phyloP scores from a whole-genome alignment of 2,888 invertebrate genomes.

The Hemistola chrysoprasaria region DNA sequence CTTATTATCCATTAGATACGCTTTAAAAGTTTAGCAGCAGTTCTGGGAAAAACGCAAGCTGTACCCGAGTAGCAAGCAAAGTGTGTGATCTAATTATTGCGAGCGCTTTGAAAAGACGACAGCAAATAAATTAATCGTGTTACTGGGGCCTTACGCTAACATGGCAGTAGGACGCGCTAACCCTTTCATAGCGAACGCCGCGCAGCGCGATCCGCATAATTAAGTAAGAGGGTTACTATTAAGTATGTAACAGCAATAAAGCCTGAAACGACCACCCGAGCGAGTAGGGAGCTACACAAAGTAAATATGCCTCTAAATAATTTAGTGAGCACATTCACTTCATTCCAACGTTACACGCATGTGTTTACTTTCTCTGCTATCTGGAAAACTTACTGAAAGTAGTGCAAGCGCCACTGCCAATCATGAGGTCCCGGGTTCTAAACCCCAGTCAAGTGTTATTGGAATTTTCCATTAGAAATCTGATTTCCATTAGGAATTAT shows the following conservation, averaged over 20 bases:
- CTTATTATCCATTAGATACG: constrained; percentile 23
- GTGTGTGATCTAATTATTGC: constrained; percentile 47
- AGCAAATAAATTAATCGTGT: constrained; percentile 67
- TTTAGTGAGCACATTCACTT: constrained; percentile 45
- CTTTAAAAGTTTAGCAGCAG: constrained; percentile 24
- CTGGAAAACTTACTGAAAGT: constrained; percentile 3
- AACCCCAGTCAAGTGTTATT: too few species aligned
- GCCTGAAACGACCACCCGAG: constrained; percentile 51
- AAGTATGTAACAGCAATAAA: constrained; percentile 77
- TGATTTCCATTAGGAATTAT: too few species aligned
- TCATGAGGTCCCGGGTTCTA: too few species aligned
- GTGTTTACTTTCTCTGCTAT: constrained; percentile 13
- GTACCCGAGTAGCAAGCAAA: constrained; percentile 31
- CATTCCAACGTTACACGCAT: constrained; percentile 28
- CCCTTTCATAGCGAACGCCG: constrained; percentile 52
- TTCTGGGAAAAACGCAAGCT: constrained; percentile 22
- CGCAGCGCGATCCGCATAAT: constrained; percentile 68
- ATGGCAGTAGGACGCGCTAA: constrained; percentile 48
- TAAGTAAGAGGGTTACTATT: constrained; percentile 75
- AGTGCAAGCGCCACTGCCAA: too few species aligned
- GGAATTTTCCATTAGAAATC: too few species aligned
- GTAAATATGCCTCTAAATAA: constrained; percentile 60
- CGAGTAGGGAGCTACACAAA: constrained; percentile 51
- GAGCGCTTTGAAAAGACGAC: constrained; percentile 49
- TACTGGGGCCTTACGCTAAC: constrained; percentile 60